phyloP scores from a whole-genome alignment of 2,113 vertebrate species.

The Corythornis vintsioides region DNA sequence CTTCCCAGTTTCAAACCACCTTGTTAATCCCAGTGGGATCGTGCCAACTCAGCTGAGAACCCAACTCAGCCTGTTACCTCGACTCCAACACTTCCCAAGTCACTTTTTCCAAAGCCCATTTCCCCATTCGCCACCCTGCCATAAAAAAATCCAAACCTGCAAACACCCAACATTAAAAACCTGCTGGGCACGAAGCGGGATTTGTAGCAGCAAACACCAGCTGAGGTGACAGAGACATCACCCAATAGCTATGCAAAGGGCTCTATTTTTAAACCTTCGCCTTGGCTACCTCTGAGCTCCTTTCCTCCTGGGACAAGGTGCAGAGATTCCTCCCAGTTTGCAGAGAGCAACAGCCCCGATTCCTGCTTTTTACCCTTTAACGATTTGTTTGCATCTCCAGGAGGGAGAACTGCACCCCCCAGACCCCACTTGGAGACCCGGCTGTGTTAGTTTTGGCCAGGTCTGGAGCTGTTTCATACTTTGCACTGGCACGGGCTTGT shows the following conservation, averaged over 20 bases:
- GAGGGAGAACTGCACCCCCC: conserved; percentile 55
- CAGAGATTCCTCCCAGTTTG: conserved; percentile 9
- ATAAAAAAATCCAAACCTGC: background rate
- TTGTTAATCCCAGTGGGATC: background rate
- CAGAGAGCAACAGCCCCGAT: background rate
- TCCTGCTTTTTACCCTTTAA: conserved; percentile 58
- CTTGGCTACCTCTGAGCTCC: conserved; percentile 57
- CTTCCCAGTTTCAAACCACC: background rate
- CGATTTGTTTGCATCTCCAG: conserved; percentile 72
- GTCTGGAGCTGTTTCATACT: conserved; percentile 39
- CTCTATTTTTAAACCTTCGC: conserved; percentile 60
- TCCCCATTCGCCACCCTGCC: background rate
- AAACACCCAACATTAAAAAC: conserved; percentile 11
- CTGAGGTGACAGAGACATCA: conserved; percentile 51
- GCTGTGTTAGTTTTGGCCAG: conserved; percentile 73
- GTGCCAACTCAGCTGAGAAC: fast-evolving
- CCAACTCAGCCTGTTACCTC: background rate
- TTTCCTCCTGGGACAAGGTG: conserved; percentile 36
- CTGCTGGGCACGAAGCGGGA: background rate
- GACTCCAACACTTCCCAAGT: background rate
- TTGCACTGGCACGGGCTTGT: conserved; percentile 64
- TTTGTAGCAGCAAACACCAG: background rate
- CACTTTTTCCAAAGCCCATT: conserved; percentile 24
- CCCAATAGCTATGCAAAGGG: conserved; percentile 39
- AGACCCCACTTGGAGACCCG: background rate